Base-by-base conservation (phyloP, 2,113 vertebrate genomes). In the Copsychus sechellarum region DNA sequence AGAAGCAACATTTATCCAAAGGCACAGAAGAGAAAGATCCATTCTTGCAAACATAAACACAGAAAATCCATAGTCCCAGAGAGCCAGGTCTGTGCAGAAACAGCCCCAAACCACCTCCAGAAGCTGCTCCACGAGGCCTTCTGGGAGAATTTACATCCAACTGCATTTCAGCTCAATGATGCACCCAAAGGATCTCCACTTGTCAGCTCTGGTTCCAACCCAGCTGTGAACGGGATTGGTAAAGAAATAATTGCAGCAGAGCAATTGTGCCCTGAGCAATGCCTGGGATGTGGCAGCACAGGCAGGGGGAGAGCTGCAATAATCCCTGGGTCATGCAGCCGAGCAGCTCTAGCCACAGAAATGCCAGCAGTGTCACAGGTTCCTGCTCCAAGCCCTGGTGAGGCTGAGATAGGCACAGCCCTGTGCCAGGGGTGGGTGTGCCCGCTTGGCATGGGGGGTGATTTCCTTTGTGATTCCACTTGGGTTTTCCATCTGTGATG, bases 281-380 rank as follows among this genome's bases (percentile, higher is more conserved):
- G 43, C 16, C 50, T 29, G 19, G 17, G 48, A 8, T 54, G 4
- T 77, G 36, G 22, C 73, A 15, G 70, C 82, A 8, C 60, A 64
- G 92, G 3, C 61, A 25, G 0, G 20, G 31, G 12, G 9, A 81
- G 84, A 51, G 31, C 43, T 36, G 69, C 56, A 79, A 13, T 6
- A 8, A 40, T 19, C 61, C 3, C 40, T 28, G 9, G 6, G 48
- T 3, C 26, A 9, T 6, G 73, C 65, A 53, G 33, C 54, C 38
- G 7, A 23, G 4, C 51, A 50, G n/a, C 34, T 28, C 31, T 23
- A 43, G 56, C 56, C 69, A 4, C 48, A 84, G 40, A 20, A 64
- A 23, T 2, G 21, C 50, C 4, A 0, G 1, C 5, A 7, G 5
- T 8, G 15, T 4, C 4, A 0, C 16, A 13, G n/a, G 40, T 8